These are phyloP conservation scores for Condylura cristata DNA, from an alignment of 2,113 vertebrate genomes.

Conservation along the genomic window DNA sequence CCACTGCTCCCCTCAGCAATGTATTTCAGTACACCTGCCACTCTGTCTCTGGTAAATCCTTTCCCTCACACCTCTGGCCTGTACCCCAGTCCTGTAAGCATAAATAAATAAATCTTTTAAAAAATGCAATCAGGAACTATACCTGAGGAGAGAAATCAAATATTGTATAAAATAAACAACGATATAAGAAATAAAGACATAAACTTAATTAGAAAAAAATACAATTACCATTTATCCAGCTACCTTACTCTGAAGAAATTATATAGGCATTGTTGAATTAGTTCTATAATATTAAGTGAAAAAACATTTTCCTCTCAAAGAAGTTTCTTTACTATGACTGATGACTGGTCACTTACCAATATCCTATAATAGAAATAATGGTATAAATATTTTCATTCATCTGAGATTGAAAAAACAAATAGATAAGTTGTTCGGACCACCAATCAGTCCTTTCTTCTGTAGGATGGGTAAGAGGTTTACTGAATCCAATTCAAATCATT, in stretches of 20 bases:
- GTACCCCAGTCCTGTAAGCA: too few relatives aligned
- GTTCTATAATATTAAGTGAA: not conserved
- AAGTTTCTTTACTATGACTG: not conserved
- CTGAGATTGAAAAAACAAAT: conserved; percentile 39
- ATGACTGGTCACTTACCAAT: not conserved
- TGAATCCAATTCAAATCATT: not conserved
- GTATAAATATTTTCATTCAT: not conserved
- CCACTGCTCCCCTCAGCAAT: too few relatives aligned
- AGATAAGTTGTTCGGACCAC: not conserved
- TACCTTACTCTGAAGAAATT: not conserved
- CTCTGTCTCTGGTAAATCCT: too few relatives aligned
- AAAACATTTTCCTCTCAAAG: conserved; percentile 6
- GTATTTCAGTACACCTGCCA: too few relatives aligned
- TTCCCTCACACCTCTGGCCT: too few relatives aligned
- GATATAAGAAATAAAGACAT: too few relatives aligned
- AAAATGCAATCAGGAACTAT: not conserved
- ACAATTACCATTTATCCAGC: not conserved
- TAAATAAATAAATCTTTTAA: too few relatives aligned
- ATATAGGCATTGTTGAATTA: not conserved
- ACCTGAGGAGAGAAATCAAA: too few relatives aligned
- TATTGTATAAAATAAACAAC: too few relatives aligned
- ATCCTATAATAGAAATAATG: not conserved
- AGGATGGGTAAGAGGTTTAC: not conserved
- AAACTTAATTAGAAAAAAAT: too few relatives aligned
- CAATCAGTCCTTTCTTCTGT: not conserved